phyloP scores from a whole-genome alignment of 2,113 vertebrate species.

The Poecilia latipinna region DNA sequence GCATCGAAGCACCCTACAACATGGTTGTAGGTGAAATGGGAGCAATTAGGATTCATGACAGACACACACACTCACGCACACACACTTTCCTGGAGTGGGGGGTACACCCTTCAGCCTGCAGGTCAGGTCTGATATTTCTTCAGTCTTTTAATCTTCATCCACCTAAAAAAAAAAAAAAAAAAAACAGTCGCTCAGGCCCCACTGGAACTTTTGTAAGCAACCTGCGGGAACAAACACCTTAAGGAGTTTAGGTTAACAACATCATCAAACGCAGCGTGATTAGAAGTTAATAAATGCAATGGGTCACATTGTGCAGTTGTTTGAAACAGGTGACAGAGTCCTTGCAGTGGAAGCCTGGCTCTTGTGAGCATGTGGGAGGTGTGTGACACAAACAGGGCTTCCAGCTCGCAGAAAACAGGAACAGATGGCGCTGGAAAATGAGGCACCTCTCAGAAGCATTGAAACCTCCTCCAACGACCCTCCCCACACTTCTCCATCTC shows the following conservation, averaged over 20 bases:
- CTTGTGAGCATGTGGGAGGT: slow-evolving; percentile 70
- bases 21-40: slow-evolving; percentile 61
- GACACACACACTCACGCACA: slow-evolving; percentile 51
- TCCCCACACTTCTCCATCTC: slow-evolving; percentile 61
- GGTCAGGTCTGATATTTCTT: slow-evolving; percentile 17
- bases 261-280: slow-evolving; percentile 67
- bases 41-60: slow-evolving; percentile 79
- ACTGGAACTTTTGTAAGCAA: slow-evolving; percentile 41
- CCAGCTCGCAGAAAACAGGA: slow-evolving; percentile 77
- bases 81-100: slow-evolving; percentile 47
- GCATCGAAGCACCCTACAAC: slow-evolving; percentile 75
- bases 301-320: slow-evolving; percentile 70
- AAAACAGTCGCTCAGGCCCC: slow-evolving; percentile 36
- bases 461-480: slow-evolving; percentile 69
- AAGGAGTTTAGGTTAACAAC: slow-evolving; percentile 65
- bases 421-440: slow-evolving; percentile 90
- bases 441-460: slow-evolving; percentile 83
- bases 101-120: slow-evolving; percentile 37
- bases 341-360: slow-evolving; percentile 62
- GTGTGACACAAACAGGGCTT: slow-evolving; percentile 75
- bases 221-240: slow-evolving; percentile 48
- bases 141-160: slow-evolving; percentile 43
- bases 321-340: slow-evolving; percentile 71
- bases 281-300: slow-evolving; percentile 58
- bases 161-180: slow-evolving; percentile 19